Evolutionary conservation across 2,797 vertebrate genomes (phyloP).

Genomic region (Tamandua tetradactyla): DNA sequence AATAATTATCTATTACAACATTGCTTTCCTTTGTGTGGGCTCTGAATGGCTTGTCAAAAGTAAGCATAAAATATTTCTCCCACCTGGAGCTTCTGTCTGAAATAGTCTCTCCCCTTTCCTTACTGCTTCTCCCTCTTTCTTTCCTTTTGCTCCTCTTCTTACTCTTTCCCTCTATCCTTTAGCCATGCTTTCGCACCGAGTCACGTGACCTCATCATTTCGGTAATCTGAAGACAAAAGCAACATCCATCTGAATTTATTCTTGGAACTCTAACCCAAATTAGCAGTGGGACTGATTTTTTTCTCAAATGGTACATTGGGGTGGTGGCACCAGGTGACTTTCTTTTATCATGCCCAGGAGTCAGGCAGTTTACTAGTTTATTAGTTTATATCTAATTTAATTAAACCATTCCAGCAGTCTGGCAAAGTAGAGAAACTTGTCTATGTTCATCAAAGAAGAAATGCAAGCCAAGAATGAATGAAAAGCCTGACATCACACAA

Average conservation of each 20-base stretch:
- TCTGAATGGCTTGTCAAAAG: slow-evolving; percentile 45
- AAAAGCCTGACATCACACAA: background rate
- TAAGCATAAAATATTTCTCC: slow-evolving; percentile 1
- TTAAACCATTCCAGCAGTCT: background rate
- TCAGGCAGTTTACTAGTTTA: background rate
- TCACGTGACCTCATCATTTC: background rate
- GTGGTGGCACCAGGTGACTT: background rate
- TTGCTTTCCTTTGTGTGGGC: slow-evolving; percentile 66
- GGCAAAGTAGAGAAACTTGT: background rate
- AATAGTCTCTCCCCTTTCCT: background rate
- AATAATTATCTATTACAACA: slow-evolving; percentile 67
- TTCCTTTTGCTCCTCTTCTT: background rate
- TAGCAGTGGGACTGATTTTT: background rate
- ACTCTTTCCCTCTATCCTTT: background rate
- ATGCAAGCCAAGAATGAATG: background rate
- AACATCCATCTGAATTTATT: background rate
- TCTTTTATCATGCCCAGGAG: background rate
- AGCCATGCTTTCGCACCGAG: background rate
- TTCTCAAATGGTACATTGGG: too few species aligned
- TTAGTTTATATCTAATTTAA: background rate
- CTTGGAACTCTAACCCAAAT: slow-evolving; percentile 18
- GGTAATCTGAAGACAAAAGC: background rate
- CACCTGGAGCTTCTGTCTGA: background rate
- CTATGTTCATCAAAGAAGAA: background rate
- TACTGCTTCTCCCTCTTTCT: background rate